Base-by-base conservation (phyloP, 2,888 invertebrate genomes). In the Conistra vaccinii region DNA sequence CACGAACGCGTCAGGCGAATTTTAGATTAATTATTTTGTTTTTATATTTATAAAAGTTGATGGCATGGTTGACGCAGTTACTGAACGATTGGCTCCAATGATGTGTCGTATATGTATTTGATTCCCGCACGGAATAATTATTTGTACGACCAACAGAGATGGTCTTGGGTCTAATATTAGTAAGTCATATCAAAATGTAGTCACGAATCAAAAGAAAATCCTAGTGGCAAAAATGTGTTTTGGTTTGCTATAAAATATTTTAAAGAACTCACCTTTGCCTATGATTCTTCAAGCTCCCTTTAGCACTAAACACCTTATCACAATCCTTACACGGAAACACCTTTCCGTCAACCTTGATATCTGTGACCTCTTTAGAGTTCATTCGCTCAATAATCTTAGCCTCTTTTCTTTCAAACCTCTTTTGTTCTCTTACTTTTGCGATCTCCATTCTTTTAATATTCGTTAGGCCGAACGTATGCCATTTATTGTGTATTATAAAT, bases 401-500 rank as follows among this genome's bases (percentile, higher is more conserved):
- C 69, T 93, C 89, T 71, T 90, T 90, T 71, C 89, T 81, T 71
- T 89, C 85, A 26, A 87, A 86, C 68, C 87, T 87, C 42, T 66
- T 79, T 26, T 87, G 86, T 66, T 93, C 91, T 45, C 90, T 91
- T 48, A 92, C 91, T 75, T 87, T 91, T 1, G 90, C 88, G 14
- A 91, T 61, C 29, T 94, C 93, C 42, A 88, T 73, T 20, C 93
- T 87, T 73, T 91, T 93, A 42, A 93, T 91, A 12, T 92, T 91
- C 1, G 92, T 92, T 0, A 93, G 84, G 0, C 96, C 96, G 29
- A 96, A 94, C 0, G 91, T 89, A 77, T 96, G 96, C 96, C 96
- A 96, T 66, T 96, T 96, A 4, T 89, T 86, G 73, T 96, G 96
- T 0, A 96, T 91, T 0, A 96, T 89, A 72, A 95, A 96, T 3